Conservation (phyloP, 2,797 vertebrate species). For the Lagodon rhomboides region DNA sequence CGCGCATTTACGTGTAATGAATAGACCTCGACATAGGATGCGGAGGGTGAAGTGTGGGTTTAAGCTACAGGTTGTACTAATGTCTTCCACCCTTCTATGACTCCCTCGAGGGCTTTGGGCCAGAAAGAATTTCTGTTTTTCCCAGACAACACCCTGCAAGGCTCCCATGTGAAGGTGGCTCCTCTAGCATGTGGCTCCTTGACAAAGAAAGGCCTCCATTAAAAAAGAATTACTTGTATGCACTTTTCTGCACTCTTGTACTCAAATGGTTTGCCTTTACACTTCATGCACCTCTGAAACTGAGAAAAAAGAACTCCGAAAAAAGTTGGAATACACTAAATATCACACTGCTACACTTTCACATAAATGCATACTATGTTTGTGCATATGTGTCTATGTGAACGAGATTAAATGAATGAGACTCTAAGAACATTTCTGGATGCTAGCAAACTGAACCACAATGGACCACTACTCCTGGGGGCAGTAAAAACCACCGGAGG, state of each 20-base stretch:
- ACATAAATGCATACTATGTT: conserved; percentile 12
- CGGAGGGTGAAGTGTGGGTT: conserved; percentile 48
- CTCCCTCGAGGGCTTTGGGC: conserved; percentile 73
- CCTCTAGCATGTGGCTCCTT: conserved; percentile 34
- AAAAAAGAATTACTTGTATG: not conserved
- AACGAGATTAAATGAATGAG: conserved; percentile 47
- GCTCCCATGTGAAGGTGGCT: conserved; percentile 54
- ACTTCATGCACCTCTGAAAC: not conserved
- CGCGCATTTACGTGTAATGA: conserved; percentile 29
- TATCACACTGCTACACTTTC: not conserved
- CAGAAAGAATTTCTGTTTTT: conserved; percentile 81
- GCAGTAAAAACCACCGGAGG: conserved; percentile 78
- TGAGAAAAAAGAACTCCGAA: too few relatives aligned
- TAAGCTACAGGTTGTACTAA: conserved; percentile 72
- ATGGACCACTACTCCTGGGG: conserved; percentile 80
- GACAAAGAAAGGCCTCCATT: not conserved
- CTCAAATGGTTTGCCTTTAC: not conserved
- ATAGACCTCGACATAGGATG: conserved; percentile 35
- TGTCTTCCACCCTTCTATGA: conserved; percentile 80
- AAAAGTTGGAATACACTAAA: not conserved
- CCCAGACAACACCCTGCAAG: conserved; percentile 87
- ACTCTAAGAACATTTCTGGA: conserved; percentile 78
- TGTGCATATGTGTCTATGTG: conserved; percentile 28
- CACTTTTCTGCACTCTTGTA: not conserved
- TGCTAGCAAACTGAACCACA: conserved; percentile 75